These are phyloP conservation scores for Xenus cinereus DNA, from an alignment of 2,113 vertebrate genomes.

Conservation along the genomic window DNA sequence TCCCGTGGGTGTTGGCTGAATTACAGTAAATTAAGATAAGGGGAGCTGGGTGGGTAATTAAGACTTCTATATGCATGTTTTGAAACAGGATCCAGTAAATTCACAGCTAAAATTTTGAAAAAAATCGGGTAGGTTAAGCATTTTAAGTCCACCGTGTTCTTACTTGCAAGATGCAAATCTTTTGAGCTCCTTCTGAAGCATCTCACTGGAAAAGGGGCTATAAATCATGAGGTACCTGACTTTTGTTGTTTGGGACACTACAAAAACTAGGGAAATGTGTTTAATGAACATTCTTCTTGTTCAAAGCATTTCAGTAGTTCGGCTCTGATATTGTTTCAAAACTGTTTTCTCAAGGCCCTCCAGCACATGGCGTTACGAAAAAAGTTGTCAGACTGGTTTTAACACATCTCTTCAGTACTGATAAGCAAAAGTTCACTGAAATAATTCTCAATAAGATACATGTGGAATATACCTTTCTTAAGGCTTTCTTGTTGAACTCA, in stretches of 20 bases:
- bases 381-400: constrained; percentile 80
- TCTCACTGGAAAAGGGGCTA: background rate
- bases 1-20: constrained; percentile 28
- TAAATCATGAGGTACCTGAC: background rate
- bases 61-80: constrained; percentile 15
- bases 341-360: constrained; percentile 74
- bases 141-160: constrained; percentile 1
- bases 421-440: constrained; percentile 73
- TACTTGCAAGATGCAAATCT: constrained; percentile 35
- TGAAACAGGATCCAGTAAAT: constrained; percentile 27
- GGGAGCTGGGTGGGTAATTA: constrained; percentile 32
- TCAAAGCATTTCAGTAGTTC: constrained; percentile 56
- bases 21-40: constrained; percentile 33
- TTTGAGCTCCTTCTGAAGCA: background rate
- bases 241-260: constrained; percentile 26
- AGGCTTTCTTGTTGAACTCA: background rate
- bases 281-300: constrained; percentile 47
- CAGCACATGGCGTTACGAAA: constrained; percentile 60
- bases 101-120: background rate
- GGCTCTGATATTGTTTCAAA: constrained; percentile 69
- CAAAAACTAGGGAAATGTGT: background rate
- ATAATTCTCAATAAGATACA: constrained; percentile 62
- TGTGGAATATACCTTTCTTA: constrained; percentile 5
- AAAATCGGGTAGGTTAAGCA: background rate
- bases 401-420: constrained; percentile 77